Conservation (phyloP, 2,113 vertebrate genomes). For the Pyrgilauda ruficollis region DNA sequence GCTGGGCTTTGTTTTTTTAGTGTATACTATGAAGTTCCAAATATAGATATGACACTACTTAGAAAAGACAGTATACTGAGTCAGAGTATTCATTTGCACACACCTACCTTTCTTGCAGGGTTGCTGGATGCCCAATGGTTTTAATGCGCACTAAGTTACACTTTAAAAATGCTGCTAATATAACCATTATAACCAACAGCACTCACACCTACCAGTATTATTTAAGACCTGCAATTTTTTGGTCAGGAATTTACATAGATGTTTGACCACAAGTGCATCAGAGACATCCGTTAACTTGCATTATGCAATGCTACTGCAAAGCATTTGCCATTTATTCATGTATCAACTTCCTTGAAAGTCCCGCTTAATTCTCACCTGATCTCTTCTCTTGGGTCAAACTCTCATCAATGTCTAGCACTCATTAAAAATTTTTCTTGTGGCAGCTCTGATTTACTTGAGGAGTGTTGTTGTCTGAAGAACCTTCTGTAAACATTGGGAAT, state of each 20-base stretch:
- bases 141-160: neutral
- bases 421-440: neutral
- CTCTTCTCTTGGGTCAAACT: neutral
- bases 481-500: neutral
- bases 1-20: neutral
- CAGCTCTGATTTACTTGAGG: neutral
- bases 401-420: neutral
- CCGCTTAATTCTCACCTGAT: neutral
- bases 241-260: neutral
- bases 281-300: neutral
- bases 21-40: neutral
- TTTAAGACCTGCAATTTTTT: neutral
- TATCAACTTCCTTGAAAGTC: neutral
- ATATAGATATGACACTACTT: neutral
- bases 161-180: neutral
- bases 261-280: neutral
- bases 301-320: neutral
- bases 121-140: neutral
- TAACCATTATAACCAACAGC: neutral
- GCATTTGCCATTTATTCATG: neutral
- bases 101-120: neutral
- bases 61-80: neutral
- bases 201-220: neutral
- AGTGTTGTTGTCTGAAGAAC: neutral
- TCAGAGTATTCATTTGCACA: neutral